Evolutionary conservation across 1,140 invertebrate genomes (phyloP).

Genomic region (Drosophila ohnishii): DNA sequence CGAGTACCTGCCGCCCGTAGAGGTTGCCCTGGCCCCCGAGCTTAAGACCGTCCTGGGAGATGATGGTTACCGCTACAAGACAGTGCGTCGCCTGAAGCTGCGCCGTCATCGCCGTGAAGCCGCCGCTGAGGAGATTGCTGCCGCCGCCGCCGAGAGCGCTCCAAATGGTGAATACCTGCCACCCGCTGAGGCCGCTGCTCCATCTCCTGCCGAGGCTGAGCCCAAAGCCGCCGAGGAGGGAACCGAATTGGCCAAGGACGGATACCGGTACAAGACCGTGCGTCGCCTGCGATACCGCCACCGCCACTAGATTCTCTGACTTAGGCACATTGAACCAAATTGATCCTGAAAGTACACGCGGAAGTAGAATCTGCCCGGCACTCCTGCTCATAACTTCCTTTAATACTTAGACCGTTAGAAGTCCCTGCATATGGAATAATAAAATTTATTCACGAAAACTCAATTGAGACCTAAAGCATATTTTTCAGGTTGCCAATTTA

Average conservation of each 20-base stretch:
- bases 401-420: slow-evolving; percentile 28
- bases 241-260: slow-evolving; percentile 72
- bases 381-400: slow-evolving; percentile 1
- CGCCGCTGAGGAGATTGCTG: slow-evolving; percentile 41
- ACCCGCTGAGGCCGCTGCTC: slow-evolving; percentile 49
- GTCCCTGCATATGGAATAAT: slow-evolving; percentile 69
- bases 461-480: slow-evolving; percentile 1
- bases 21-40: slow-evolving; percentile 71
- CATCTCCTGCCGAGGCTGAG: slow-evolving; percentile 28
- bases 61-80: slow-evolving; percentile 78
- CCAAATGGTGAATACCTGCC: slow-evolving; percentile 70
- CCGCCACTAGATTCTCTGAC: slow-evolving; percentile 61
- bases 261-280: slow-evolving; percentile 79
- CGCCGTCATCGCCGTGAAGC: slow-evolving; percentile 73
- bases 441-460: slow-evolving; percentile 74
- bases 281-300: slow-evolving; percentile 74
- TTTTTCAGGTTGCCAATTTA: slow-evolving; percentile 3
- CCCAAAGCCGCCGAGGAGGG: slow-evolving; percentile 55
- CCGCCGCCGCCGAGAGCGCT: slow-evolving; percentile 50
- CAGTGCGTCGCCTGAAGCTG: slow-evolving; percentile 71
- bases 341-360: slow-evolving; percentile 71
- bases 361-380: slow-evolving; percentile 5
- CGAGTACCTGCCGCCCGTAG: slow-evolving; percentile 75
- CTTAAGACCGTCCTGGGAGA: slow-evolving; percentile 67
- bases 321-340: slow-evolving; percentile 72